Evolutionary conservation across 2,113 vertebrate species (phyloP), one percentile per base, ranked within the genome.

Genomic region (Cavia porcellus): DNA sequence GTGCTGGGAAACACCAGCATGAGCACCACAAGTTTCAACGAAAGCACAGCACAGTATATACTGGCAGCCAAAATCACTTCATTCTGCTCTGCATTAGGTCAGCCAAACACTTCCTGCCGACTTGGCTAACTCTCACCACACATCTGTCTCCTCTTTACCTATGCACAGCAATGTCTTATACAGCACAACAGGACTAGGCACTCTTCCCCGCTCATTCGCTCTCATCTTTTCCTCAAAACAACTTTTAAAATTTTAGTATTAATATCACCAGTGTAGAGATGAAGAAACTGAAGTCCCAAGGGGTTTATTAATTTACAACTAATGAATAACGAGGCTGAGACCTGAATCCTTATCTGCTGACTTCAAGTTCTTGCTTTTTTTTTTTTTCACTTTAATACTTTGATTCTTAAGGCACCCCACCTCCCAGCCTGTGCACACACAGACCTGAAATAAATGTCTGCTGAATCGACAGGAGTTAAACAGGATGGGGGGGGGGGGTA

Each of bases 1-100:
- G 81, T 30, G 32, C 1, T 97, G 81, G 86, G 89, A 95, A 95
- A 96, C n/a, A 89, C n/a, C 75, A 64, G 52, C 20, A 9, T 79
- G 55, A 92, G 55, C 82, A 81, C 82, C 90, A 13, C 96, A 95
- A 92, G 88, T 96, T 92, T 95, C 77, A 88, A 96, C 94, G 95
- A 86, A 81, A 83, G 61, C 77, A 86, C 62, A 92, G 61, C 82
- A 77, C 5, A 64, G 52, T 10, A n/a, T 10, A n/a, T 11, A 42
- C 19, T 79, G 74, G 86, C 77, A 89, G 82, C 64, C 55, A 47
- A 61, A n/a, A 86, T 9, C 81, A 86, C 61, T 86, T 64, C 45
- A n/a, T 32, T 75, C 81, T 30, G 52, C 28, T 61, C 72, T 93
- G 12, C 22, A 61, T 17, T 62, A 50, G 35, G 90, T 85, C 83